These are phyloP conservation scores for Trinectes maculatus DNA, from an alignment of 2,113 vertebrate genomes.

Conservation along the genomic window DNA sequence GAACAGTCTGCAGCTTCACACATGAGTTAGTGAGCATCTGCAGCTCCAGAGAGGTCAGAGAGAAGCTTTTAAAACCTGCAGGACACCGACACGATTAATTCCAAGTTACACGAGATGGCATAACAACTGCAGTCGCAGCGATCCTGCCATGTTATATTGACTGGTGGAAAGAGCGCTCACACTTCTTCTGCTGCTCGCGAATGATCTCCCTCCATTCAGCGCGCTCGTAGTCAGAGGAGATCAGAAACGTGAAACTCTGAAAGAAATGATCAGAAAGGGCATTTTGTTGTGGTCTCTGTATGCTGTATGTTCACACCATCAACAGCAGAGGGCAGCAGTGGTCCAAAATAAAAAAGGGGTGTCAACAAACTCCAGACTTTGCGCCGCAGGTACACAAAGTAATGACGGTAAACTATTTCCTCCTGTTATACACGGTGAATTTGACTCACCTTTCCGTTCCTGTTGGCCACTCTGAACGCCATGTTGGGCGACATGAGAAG, in stretches of 20 bases:
- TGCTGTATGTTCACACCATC: background rate
- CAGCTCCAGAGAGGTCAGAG: conserved; percentile 92
- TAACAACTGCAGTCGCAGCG: background rate
- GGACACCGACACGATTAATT: background rate
- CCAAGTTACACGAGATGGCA: background rate
- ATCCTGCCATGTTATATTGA: background rate
- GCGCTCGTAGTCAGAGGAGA: conserved; percentile 94
- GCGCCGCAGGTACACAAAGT: background rate
- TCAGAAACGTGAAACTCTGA: conserved; percentile 92
- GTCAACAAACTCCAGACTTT: background rate
- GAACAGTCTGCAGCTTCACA: conserved; percentile 95
- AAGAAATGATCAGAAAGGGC: background rate
- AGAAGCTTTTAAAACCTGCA: conserved; percentile 93
- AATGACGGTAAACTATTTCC: background rate
- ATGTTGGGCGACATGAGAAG: conserved; percentile 94
- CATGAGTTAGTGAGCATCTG: conserved; percentile 97
- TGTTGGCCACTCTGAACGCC: conserved; percentile 92
- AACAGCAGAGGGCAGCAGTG: conserved; percentile 66
- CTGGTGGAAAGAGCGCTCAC: conserved; percentile 72
- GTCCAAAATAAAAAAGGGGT: background rate
- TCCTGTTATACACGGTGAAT: too few species aligned
- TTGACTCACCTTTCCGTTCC: conserved; percentile 90
- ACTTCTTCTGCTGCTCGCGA: conserved; percentile 96
- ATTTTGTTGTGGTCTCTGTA: background rate
- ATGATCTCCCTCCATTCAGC: conserved; percentile 94